phyloP scores from a whole-genome alignment of 2,888 invertebrate species.

The Agelastica alni region DNA sequence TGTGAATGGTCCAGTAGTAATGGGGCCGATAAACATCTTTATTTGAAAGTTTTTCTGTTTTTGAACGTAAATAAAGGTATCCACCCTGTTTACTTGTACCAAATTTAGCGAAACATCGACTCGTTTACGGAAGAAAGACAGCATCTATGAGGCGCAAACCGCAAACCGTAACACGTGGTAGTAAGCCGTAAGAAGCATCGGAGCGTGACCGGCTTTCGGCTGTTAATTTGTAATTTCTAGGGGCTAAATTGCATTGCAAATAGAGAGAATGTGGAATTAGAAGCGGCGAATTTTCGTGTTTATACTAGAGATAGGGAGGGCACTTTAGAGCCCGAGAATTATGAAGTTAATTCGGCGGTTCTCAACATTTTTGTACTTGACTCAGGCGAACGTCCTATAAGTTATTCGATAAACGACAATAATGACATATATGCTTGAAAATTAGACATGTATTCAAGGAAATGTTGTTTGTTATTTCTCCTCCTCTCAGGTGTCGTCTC shows the following conservation, averaged over 20 bases:
- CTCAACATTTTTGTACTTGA: too few relatives aligned
- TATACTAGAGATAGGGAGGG: slow-evolving; percentile 15
- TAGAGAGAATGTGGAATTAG: slow-evolving; percentile 34
- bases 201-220: slow-evolving; percentile 50
- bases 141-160: slow-evolving; percentile 13
- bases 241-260: slow-evolving; percentile 50
- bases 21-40: not conserved
- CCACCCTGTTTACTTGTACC: too few relatives aligned
- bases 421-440: too few relatives aligned
- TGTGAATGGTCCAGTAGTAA: not conserved
- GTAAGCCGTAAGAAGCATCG: slow-evolving; percentile 44
- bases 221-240: slow-evolving; percentile 54
- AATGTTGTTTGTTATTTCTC: too few relatives aligned
- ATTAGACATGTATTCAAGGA: too few relatives aligned
- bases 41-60: too few relatives aligned
- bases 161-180: slow-evolving; percentile 33
- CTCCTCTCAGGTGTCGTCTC: too few relatives aligned
- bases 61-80: too few relatives aligned
- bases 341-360: too few relatives aligned
- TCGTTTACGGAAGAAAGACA: slow-evolving; percentile 9
- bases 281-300: slow-evolving; percentile 15
- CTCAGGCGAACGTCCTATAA: too few relatives aligned
- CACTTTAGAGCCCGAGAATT: slow-evolving; percentile 9
- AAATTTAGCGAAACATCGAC: slow-evolving; percentile 2
- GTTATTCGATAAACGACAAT: too few relatives aligned